Evolutionary conservation across 1,140 invertebrate genomes (phyloP).

Genomic region (Philaenus spumarius): DNA sequence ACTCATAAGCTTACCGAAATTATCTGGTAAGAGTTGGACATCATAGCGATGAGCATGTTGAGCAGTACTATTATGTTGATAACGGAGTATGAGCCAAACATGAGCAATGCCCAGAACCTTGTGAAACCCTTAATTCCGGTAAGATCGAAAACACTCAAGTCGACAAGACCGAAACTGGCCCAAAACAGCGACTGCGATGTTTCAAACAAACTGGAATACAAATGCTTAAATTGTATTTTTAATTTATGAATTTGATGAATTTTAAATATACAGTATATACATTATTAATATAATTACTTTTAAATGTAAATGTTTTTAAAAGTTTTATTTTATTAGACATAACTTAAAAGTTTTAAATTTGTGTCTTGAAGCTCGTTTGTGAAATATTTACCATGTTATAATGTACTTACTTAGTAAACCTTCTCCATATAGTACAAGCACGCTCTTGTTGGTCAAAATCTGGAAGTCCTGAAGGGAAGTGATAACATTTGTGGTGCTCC

Average conservation of each 20-base stretch:
- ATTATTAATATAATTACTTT: too few relatives aligned
- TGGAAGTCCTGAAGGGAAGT: conserved; percentile 54
- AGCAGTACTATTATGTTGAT: conserved; percentile 89
- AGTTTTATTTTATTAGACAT: too few relatives aligned
- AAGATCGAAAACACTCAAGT: conserved; percentile 77
- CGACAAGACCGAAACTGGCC: conserved; percentile 88
- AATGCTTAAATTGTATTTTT: too few relatives aligned
- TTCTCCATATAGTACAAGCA: conserved; percentile 75
- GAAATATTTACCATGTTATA: too few relatives aligned
- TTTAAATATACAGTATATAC: too few relatives aligned
- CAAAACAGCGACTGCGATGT: conserved; percentile 91
- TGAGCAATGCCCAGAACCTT: conserved; percentile 77
- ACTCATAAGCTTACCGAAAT: conserved; percentile 69
- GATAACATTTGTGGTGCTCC: conserved; percentile 77
- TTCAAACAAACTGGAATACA: conserved; percentile 82
- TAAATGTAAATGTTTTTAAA: too few relatives aligned
- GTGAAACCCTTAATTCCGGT: conserved; percentile 83
- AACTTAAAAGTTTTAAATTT: too few relatives aligned
- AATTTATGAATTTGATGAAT: too few relatives aligned
- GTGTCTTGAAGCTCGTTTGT: too few relatives aligned
- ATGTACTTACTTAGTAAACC: conserved; percentile 68
- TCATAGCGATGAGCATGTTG: conserved; percentile 95
- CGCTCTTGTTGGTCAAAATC: conserved; percentile 74
- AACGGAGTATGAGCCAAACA: conserved; percentile 84
- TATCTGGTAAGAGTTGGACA: conserved; percentile 91